Conservation (phyloP, 2,888 invertebrate genomes). For the Stegophylla sp. region DNA sequence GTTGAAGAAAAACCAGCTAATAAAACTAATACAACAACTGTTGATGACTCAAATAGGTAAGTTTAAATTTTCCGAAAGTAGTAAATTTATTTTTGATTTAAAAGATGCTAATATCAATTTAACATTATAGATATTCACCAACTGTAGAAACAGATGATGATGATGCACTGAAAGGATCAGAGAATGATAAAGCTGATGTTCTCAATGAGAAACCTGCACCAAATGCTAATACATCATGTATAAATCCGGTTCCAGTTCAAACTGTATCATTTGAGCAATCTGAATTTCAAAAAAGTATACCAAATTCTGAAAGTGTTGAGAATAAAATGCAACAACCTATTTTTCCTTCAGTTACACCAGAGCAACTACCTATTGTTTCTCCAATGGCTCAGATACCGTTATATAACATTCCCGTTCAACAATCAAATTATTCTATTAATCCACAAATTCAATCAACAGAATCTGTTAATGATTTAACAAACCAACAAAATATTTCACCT, state of each 20-base stretch:
- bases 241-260: not conserved
- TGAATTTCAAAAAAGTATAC: constrained; percentile 1
- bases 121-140: constrained; percentile 48
- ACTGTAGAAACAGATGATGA: constrained; percentile 48
- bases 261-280: constrained; percentile 8
- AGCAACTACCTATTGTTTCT: constrained; percentile 9
- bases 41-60: constrained; percentile 52
- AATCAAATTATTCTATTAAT: constrained; percentile 4
- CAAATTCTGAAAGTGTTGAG: not conserved
- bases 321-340: not conserved
- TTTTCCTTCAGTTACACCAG: not conserved
- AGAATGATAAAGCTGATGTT: constrained; percentile 12
- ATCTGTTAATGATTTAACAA: constrained; percentile 4
- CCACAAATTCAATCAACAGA: constrained; percentile 16
- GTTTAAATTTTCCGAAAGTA: not conserved
- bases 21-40: not conserved
- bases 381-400: not conserved
- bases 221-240: not conserved
- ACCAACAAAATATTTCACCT: constrained; percentile 15
- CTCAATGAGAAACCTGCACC: not conserved
- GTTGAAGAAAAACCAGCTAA: constrained; percentile 52
- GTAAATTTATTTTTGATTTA: not conserved
- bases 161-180: constrained; percentile 17
- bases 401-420: constrained; percentile 31
- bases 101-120: not conserved